These are phyloP conservation scores for Boloria euphrosyne DNA, from an alignment of 2,888 invertebrate genomes.

Conservation along the genomic window DNA sequence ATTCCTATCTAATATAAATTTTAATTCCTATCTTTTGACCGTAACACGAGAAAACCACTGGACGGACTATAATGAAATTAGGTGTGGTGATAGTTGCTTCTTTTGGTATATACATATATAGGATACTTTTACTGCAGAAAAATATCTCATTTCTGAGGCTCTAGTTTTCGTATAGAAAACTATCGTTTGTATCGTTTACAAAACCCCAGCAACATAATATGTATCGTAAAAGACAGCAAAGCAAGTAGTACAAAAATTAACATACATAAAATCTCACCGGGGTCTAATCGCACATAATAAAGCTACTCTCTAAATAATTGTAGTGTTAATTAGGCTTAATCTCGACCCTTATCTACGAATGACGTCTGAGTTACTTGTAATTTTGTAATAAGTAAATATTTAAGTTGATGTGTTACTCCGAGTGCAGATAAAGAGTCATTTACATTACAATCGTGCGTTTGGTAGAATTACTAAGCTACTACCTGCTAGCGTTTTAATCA, in stretches of 20 bases:
- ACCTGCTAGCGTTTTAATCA: background rate
- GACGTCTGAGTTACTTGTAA: conserved; percentile 59
- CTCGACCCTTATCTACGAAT: conserved; percentile 59
- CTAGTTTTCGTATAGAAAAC: too few species aligned
- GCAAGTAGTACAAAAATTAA: conserved; percentile 4
- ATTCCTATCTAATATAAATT: too few species aligned
- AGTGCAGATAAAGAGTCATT: conserved; percentile 59
- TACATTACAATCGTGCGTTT: conserved; percentile 55
- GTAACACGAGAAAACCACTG: too few species aligned
- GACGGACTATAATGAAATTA: too few species aligned
- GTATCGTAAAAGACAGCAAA: background rate
- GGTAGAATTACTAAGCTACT: conserved; percentile 12
- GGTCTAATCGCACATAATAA: conserved; percentile 9
- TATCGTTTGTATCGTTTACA: too few species aligned
- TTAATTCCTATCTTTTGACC: too few species aligned
- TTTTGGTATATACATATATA: too few species aligned
- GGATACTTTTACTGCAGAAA: too few species aligned
- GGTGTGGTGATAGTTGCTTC: too few species aligned
- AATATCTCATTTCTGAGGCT: too few species aligned
- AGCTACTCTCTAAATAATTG: conserved; percentile 45
- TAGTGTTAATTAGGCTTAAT: conserved; percentile 73
- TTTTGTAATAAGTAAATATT: conserved; percentile 75
- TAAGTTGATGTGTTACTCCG: conserved; percentile 61
- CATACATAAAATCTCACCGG: conserved; percentile 5
- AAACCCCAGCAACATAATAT: too few species aligned